Evolutionary conservation across 2,113 vertebrate species (phyloP).

Genomic region (Tupaia chinensis): DNA sequence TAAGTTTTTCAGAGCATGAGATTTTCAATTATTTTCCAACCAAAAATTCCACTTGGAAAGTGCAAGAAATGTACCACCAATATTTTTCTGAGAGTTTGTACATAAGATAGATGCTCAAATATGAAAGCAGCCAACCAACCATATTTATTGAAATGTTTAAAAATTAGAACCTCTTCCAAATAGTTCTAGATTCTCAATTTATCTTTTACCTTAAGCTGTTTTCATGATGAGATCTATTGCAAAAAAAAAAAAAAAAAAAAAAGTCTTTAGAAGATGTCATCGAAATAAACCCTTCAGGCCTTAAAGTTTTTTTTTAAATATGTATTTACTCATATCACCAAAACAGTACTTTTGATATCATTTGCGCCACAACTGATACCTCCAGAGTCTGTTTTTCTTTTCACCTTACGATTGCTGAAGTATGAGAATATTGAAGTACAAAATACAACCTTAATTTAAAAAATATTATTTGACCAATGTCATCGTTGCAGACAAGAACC

Average conservation of each 20-base stretch:
- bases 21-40: constrained; percentile 43
- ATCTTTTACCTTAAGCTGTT: background rate
- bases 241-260: background rate
- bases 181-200: background rate
- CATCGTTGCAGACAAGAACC: background rate
- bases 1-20: constrained; percentile 46
- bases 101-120: background rate
- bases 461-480: background rate
- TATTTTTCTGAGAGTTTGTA: background rate
- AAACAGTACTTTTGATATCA: background rate
- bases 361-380: background rate
- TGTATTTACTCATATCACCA: background rate
- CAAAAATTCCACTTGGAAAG: background rate
- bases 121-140: background rate
- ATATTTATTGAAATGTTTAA: background rate
- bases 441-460: background rate
- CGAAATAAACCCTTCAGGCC: background rate
- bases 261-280: background rate
- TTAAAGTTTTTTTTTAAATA: background rate
- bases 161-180: background rate
- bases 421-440: background rate
- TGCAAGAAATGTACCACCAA: background rate
- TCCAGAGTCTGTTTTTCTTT: too few relatives aligned
- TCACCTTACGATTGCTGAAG: background rate
- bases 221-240: background rate